These are phyloP conservation scores for Helicoverpa armigera DNA, from an alignment of 1,140 invertebrate genomes.

Conservation along the genomic window DNA sequence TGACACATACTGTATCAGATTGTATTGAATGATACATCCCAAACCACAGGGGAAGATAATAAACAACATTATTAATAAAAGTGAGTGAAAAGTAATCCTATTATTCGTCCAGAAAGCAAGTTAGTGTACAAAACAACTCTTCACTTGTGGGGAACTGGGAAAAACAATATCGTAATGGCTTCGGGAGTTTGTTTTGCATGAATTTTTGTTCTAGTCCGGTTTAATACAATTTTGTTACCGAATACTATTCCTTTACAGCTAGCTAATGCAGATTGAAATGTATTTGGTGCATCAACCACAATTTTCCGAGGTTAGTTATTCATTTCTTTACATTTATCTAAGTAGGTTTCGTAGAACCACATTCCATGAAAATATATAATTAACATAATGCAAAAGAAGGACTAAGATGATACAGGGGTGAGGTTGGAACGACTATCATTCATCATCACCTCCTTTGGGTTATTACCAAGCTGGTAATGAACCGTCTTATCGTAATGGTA, in stretches of 20 bases:
- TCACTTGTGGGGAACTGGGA: conserved; percentile 21
- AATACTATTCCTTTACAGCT: conserved; percentile 13
- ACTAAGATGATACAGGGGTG: too few species aligned
- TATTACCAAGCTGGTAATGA: too few species aligned
- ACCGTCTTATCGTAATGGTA: too few species aligned
- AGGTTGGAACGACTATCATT: too few species aligned
- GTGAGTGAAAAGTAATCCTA: conserved; percentile 41
- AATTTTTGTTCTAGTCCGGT: conserved; percentile 41
- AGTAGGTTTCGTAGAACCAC: too few species aligned
- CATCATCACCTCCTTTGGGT: too few species aligned
- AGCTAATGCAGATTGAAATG: conserved; percentile 18
- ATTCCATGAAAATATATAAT: too few species aligned
- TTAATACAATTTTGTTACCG: conserved; percentile 47
- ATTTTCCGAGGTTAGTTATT: too few species aligned
- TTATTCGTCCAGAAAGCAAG: conserved; percentile 35
- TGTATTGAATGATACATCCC: neutral
- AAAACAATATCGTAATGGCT: conserved; percentile 57
- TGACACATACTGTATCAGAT: neutral
- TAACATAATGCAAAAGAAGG: too few species aligned
- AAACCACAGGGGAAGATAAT: neutral
- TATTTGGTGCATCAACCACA: neutral
- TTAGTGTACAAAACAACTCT: conserved; percentile 38
- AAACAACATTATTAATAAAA: conserved; percentile 15
- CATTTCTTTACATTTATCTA: too few species aligned
- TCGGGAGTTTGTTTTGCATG: conserved; percentile 44